phyloP scores from a whole-genome alignment of 2,113 vertebrate genomes.

The Struthio camelus region DNA sequence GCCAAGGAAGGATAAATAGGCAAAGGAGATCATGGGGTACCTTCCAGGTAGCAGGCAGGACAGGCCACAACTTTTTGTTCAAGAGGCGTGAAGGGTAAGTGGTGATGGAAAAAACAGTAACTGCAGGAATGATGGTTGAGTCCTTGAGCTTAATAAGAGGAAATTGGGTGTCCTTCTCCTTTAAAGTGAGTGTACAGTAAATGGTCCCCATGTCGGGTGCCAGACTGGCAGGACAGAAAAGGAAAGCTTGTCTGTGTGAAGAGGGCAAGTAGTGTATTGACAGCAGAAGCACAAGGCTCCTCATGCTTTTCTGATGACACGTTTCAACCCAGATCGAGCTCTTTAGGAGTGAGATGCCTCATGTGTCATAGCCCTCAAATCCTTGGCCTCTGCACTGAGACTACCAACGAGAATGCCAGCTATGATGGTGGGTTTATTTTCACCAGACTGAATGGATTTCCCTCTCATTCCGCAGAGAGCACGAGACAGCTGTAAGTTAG shows the following conservation, averaged over 20 bases:
- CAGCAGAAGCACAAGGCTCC: slow-evolving; percentile 43
- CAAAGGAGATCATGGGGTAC: not conserved
- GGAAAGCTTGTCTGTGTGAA: not conserved
- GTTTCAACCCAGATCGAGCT: slow-evolving; percentile 55
- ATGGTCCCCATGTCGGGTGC: not conserved
- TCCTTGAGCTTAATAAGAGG: not conserved
- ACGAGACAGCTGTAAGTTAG: slow-evolving; percentile 71
- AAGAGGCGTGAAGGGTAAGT: not conserved
- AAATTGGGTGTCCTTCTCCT: slow-evolving; percentile 14
- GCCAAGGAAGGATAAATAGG: not conserved
- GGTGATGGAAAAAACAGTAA: not conserved
- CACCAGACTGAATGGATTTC: slow-evolving; percentile 71
- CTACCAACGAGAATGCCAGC: slow-evolving; percentile 68
- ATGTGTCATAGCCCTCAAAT: slow-evolving; percentile 67
- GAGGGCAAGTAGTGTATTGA: slow-evolving; percentile 64
- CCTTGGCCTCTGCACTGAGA: slow-evolving; percentile 64
- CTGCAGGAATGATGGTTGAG: not conserved
- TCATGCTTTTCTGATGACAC: slow-evolving; percentile 71
- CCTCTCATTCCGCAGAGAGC: slow-evolving; percentile 70
- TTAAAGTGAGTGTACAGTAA: slow-evolving; percentile 56
- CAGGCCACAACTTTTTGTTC: not conserved
- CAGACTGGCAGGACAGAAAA: slow-evolving; percentile 61
- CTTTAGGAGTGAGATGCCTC: slow-evolving; percentile 68
- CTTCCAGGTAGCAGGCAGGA: not conserved
- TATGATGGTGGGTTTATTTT: slow-evolving; percentile 70